Evolutionary conservation across 35 echinoderm and acorn worm genomes (phyloP).

Genomic region (Amphiura filiformis): DNA sequence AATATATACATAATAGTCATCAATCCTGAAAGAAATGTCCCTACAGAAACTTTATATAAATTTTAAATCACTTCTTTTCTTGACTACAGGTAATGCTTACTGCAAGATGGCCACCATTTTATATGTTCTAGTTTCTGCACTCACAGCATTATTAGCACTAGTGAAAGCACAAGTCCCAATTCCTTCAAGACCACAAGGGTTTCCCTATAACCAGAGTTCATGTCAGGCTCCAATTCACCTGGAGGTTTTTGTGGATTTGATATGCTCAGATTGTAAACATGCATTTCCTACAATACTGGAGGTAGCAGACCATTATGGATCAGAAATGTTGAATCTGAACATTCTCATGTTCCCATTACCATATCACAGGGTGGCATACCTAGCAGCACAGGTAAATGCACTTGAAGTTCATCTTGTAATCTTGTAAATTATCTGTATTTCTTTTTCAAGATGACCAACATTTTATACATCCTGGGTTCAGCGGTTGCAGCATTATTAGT

Average conservation of each 20-base stretch:
- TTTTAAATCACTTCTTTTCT: too few species aligned
- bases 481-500: background rate
- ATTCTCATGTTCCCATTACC: constrained; percentile 14
- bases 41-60: too few species aligned
- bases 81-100: too few species aligned
- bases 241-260: constrained; percentile 14
- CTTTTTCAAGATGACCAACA: too few species aligned
- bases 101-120: too few species aligned
- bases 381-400: constrained; percentile 18
- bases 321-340: background rate
- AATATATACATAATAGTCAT: too few species aligned
- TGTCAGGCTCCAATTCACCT: constrained; percentile 13
- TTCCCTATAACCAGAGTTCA: background rate
- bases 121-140: too few species aligned
- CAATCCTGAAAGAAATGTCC: too few species aligned
- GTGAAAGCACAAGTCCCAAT: background rate
- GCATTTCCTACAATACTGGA: constrained; percentile 10
- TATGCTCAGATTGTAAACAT: constrained; percentile 1
- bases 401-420: too few species aligned
- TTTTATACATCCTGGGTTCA: too few species aligned
- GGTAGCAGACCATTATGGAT: background rate
- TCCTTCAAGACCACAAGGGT: constrained; percentile 3
- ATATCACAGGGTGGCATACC: background rate
- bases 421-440: too few species aligned
- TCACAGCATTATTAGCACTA: background rate